Evolutionary conservation across 2,797 vertebrate genomes (phyloP).

Genomic region (Cercopithecus mitis): DNA sequence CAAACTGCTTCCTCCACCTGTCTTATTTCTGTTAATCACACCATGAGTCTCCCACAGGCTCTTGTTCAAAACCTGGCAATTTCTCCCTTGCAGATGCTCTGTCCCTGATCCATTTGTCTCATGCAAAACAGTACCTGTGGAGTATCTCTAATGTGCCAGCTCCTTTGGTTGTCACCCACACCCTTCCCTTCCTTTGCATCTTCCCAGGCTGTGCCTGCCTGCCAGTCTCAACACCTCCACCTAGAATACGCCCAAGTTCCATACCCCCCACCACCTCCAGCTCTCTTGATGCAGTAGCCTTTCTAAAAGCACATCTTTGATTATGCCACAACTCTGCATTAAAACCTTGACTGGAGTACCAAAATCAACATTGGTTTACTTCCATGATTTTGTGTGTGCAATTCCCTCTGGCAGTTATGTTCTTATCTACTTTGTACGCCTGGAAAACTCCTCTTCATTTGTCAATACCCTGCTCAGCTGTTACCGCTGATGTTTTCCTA

Average conservation of each 20-base stretch:
- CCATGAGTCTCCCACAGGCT: neutral
- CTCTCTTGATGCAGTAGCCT: neutral
- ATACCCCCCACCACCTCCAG: rapidly evolving
- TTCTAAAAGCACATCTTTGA: neutral
- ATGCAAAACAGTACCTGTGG: neutral
- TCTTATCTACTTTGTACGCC: neutral
- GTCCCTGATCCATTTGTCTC: neutral
- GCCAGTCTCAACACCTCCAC: neutral
- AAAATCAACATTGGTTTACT: neutral
- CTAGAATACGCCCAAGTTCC: neutral
- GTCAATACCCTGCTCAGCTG: neutral
- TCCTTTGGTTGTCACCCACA: neutral
- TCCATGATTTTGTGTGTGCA: neutral
- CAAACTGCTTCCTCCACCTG: neutral
- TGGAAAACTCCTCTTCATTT: neutral
- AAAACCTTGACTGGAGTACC: neutral
- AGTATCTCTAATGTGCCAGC: neutral
- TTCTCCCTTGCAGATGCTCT: neutral
- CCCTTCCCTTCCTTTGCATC: neutral
- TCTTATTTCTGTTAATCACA: slow-evolving; percentile 29
- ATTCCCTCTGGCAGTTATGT: neutral
- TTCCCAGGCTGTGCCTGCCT: neutral
- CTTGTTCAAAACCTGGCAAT: slow-evolving; percentile 4
- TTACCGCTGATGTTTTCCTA: neutral
- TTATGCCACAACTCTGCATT: neutral